phyloP scores from a whole-genome alignment of 2,888 invertebrate species.

The Lacanobia oleracea region DNA sequence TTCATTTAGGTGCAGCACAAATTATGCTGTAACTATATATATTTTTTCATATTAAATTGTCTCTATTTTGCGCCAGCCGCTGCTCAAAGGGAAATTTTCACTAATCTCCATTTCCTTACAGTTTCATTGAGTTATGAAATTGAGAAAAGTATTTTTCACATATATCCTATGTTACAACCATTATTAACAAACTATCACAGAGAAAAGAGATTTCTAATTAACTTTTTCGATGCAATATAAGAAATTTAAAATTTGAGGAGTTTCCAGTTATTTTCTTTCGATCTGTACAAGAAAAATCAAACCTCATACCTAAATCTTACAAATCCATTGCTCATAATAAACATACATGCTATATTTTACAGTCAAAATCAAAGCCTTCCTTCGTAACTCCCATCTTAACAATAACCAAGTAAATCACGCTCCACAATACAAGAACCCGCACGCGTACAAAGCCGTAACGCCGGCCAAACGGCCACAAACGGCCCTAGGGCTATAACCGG shows the following conservation, averaged over 20 bases:
- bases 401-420: constrained; percentile 26
- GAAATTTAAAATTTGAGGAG: not conserved
- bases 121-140: not conserved
- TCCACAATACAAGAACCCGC: constrained; percentile 6
- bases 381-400: not conserved
- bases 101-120: not conserved
- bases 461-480: constrained; percentile 73
- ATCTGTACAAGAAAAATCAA: not conserved
- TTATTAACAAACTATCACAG: not conserved
- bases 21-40: not conserved
- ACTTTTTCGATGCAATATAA: too few species aligned
- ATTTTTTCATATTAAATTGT: not conserved
- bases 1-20: not conserved
- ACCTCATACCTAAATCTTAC: not conserved
- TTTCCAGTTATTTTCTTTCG: not conserved
- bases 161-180: not conserved
- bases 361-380: not conserved
- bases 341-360: not conserved
- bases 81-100: too few species aligned
- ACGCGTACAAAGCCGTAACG: constrained; percentile 56
- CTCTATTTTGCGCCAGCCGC: not conserved
- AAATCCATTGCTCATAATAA: not conserved
- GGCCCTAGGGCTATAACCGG: constrained; percentile 74
- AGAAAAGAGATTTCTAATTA: not conserved
- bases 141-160: not conserved